These are phyloP conservation scores for Penelope pileata DNA, from an alignment of 2,113 vertebrate species.

Conservation along the genomic window DNA sequence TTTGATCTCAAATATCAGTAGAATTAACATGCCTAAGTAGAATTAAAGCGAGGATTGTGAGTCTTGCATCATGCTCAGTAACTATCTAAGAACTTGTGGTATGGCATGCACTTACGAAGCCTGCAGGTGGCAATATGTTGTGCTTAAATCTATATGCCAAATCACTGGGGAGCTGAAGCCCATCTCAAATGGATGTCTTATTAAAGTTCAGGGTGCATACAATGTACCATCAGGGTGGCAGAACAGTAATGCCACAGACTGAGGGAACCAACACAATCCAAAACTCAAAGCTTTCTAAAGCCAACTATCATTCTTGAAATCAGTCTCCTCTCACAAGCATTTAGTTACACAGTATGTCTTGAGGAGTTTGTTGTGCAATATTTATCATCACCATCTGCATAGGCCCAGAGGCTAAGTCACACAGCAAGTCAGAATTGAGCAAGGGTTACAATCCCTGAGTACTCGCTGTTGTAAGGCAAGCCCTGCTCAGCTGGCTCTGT, in stretches of 20 bases:
- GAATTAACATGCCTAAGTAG: neutral
- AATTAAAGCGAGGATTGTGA: neutral
- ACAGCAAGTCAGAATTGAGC: neutral
- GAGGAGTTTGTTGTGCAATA: neutral
- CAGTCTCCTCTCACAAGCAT: neutral
- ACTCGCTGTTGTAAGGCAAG: neutral
- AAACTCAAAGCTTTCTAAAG: neutral
- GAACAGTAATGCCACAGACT: neutral
- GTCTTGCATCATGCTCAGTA: neutral
- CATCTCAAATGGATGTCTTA: neutral
- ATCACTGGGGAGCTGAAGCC: neutral
- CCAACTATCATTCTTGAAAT: neutral
- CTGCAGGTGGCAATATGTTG: neutral
- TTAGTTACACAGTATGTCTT: neutral
- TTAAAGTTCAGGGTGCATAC: neutral
- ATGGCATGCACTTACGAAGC: rapidly evolving
- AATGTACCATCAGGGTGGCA: neutral
- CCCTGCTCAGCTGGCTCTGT: neutral
- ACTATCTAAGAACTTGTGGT: neutral
- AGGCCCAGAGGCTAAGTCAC: neutral
- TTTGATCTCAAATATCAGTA: neutral
- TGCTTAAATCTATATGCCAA: neutral
- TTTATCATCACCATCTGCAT: neutral
- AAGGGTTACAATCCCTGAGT: neutral
- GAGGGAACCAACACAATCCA: neutral